These are phyloP conservation scores for Linurgus olivaceus DNA, from an alignment of 2,797 vertebrate species.

Conservation along the genomic window DNA sequence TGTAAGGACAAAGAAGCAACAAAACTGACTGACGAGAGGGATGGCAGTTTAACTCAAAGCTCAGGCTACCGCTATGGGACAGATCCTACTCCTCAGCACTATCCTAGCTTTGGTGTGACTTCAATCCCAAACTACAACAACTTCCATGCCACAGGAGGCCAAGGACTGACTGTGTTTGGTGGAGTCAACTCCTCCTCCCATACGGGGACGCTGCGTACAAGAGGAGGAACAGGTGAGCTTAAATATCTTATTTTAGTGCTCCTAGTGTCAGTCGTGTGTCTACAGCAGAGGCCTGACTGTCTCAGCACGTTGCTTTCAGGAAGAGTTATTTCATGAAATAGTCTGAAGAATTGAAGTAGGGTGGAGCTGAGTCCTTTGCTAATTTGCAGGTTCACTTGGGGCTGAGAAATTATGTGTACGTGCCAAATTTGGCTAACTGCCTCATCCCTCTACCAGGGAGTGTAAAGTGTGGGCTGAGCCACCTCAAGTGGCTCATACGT, in stretches of 20 bases:
- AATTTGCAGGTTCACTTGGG: neutral
- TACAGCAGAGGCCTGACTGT: neutral
- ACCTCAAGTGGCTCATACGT: neutral
- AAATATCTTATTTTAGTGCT: neutral
- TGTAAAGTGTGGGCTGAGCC: neutral
- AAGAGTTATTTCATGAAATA: neutral
- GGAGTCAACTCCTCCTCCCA: conserved; percentile 90
- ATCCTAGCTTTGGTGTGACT: conserved; percentile 87
- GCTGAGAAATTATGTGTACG: neutral
- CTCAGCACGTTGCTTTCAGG: neutral
- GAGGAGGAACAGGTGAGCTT: conserved; percentile 87
- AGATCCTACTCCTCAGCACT: conserved; percentile 90
- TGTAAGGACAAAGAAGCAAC: conserved; percentile 98
- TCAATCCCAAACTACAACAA: conserved; percentile 97
- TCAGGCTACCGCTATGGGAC: conserved; percentile 91
- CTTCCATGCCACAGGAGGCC: conserved; percentile 86
- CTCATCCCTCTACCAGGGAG: neutral
- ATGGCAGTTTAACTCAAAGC: conserved; percentile 87
- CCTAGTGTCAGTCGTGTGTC: fast-evolving
- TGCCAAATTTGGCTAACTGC: neutral
- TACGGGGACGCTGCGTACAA: conserved; percentile 88
- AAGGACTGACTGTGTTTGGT: conserved; percentile 90
- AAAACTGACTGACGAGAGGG: conserved; percentile 90
- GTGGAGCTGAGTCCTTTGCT: neutral
- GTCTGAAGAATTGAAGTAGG: neutral